phyloP scores from a whole-genome alignment of 2,113 vertebrate genomes.

The Eulacestoma nigropectus region DNA sequence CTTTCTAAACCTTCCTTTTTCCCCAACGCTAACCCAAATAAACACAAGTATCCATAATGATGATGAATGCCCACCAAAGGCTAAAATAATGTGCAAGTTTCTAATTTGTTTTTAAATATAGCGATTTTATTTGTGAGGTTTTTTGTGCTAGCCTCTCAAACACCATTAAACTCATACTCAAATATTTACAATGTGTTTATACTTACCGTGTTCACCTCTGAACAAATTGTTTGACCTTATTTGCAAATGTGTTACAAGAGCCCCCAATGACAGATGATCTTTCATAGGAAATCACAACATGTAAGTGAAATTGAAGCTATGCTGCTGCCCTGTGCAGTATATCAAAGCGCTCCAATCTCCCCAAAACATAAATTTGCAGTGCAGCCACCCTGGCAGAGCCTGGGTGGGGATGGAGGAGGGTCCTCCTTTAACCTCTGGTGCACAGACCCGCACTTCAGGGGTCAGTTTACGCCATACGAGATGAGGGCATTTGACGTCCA shows the following conservation, averaged over 20 bases:
- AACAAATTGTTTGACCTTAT: conserved; percentile 72
- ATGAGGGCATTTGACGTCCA: conserved; percentile 27
- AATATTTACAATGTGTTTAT: conserved; percentile 71
- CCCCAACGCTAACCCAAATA: conserved; percentile 38
- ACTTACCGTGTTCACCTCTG: conserved; percentile 59
- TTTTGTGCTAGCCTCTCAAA: conserved; percentile 51
- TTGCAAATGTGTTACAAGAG: conserved; percentile 65
- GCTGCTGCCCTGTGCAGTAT: conserved; percentile 47
- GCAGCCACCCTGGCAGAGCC: conserved; percentile 3
- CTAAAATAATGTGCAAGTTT: conserved; percentile 61
- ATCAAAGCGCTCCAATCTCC: conserved; percentile 16
- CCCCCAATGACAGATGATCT: conserved; percentile 62
- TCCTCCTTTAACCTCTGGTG: conserved; percentile 23
- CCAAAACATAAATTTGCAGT: conserved; percentile 12
- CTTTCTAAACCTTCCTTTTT: not conserved
- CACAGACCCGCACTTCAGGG: not conserved
- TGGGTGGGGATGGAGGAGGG: conserved; percentile 31
- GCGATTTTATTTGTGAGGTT: conserved; percentile 48
- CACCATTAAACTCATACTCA: conserved; percentile 70
- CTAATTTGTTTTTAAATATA: conserved; percentile 64
- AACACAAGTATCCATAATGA: conserved; percentile 60
- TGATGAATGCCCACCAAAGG: conserved; percentile 61
- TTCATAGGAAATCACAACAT: conserved; percentile 66
- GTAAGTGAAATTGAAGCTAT: conserved; percentile 62
- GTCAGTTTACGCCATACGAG: conserved; percentile 25